A percentile compares a stretch with the other conserved stretches of the same genome.
These are phyloP conservation scores for Aurelia aurita complex sp. Pacific DNA, from an alignment of 30 jellyfish, hydroid and myxozoan genomes.

Conservation along the genomic window DNA sequence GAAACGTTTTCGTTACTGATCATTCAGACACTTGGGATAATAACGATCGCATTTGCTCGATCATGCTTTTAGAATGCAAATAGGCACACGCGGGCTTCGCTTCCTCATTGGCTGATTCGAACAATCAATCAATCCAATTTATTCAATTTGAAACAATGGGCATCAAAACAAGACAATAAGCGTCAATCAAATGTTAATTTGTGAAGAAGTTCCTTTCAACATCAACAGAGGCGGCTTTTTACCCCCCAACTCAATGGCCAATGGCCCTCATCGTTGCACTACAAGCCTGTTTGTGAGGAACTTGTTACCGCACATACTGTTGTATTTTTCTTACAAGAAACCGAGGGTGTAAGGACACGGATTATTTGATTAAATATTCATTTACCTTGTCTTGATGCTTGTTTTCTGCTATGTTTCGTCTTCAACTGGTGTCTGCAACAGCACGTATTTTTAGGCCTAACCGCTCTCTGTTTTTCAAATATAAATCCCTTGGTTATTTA, in stretches of 20 bases:
- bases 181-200: constrained; percentile 71
- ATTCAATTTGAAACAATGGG: constrained; percentile 47
- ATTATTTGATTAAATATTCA: no score
- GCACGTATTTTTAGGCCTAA: no score
- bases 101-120: constrained; percentile 49
- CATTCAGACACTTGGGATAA: constrained; percentile 64
- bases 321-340: no score
- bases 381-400: no score
- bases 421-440: no score
- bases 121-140: constrained; percentile 59
- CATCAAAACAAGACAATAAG: constrained; percentile 48
- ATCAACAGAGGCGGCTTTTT: constrained; percentile 39
- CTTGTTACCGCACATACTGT: no score
- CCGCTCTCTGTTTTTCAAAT: no score
- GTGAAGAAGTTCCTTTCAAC: constrained; percentile 56
- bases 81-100: constrained; percentile 78
- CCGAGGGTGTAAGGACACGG: no score
- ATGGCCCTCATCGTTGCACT: no score
- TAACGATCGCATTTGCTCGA: constrained; percentile 61
- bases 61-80: constrained; percentile 76
- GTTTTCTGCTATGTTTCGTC: no score
- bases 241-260: constrained; percentile 1
- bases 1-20: constrained; percentile 1
- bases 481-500: no score
- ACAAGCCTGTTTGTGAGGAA: no score